Base-by-base conservation (phyloP, 2,797 vertebrate species). In the Peromyscus aztecus region DNA sequence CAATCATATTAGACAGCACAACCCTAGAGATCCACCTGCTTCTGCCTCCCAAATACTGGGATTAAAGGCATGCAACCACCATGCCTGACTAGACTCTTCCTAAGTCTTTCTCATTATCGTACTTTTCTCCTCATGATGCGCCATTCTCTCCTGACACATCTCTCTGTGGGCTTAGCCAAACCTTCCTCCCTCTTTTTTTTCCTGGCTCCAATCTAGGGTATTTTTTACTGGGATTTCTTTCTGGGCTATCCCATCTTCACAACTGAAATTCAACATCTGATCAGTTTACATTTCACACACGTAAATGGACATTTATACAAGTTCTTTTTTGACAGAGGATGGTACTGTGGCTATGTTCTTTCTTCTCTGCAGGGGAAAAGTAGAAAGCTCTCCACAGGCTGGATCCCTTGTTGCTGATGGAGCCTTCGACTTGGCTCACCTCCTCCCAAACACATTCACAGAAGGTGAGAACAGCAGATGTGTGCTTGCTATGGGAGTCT, bases 401-500 rank as follows among this genome's bases (percentile, higher is more conserved):
- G 29, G 61, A 95, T 77, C 59, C 49, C 77, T 96, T 80, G 24
- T 63, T 92, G 86, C 75, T 83, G 65, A 37, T 16, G 2, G 73
- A 89, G 76, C 4, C 83, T 91, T 14, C 46, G 40, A 59, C 85
- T 92, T 85, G 83, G 71, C 65, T 94, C 40, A 46, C 75, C 90
- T 97, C 73, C 84, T 57, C 91, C 77, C n/a, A 81, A 87, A 96
- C 87, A 93, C 83, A 94, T 77, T 94, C 76, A 95, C 83, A 93
- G 89, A 97, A 91, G 81, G 75, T 84, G 67, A 97, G 89, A 92
- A 81, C 23, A 95, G 67, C 90, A 94, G 90, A 92, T 93, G 76
- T 75, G 11, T 49, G 63, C 77, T 94, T 95, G 76, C 93, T 96
- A 80, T 95, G 83, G 95, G 94, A 97, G 96, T 97, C 77, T 91